Percentiles rank a stretch among this genome's conserved stretches.
These are phyloP conservation scores for Phytoseiulus persimilis DNA, from an alignment of 2,888 invertebrate species.

Conservation along the genomic window DNA sequence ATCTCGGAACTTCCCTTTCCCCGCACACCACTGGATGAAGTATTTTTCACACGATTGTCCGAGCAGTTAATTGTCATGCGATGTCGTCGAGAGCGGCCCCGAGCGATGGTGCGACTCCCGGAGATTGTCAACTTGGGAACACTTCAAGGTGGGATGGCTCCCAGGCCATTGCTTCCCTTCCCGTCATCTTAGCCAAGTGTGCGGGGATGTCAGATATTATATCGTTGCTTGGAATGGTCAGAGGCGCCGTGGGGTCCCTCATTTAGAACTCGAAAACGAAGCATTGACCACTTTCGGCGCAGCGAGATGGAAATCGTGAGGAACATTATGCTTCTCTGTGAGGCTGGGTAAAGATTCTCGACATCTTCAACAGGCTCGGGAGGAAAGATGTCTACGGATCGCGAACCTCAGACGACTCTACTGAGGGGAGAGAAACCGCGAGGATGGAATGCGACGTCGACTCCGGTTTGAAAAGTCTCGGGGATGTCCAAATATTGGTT, in stretches of 20 bases:
- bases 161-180: not conserved
- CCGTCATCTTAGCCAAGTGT: not conserved
- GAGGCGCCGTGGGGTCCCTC: not conserved
- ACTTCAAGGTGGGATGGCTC: not conserved
- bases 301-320: too few species aligned
- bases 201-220: not conserved
- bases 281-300: too few species aligned
- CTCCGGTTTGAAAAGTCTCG: not conserved
- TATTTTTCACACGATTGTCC: not conserved
- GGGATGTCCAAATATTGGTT: not conserved
- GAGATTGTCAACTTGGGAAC: not conserved
- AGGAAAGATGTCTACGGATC: too few species aligned
- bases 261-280: too few species aligned
- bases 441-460: not conserved
- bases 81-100: not conserved
- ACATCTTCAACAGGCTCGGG: too few species aligned
- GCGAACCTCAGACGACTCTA: too few species aligned
- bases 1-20: not conserved
- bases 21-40: not conserved
- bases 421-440: not conserved
- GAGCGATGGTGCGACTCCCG: not conserved
- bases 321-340: too few species aligned
- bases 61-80: not conserved
- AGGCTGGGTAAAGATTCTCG: too few species aligned
- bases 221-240: not conserved